These are phyloP conservation scores for Mythimna impura DNA, from an alignment of 2,888 invertebrate species.

Conservation along the genomic window DNA sequence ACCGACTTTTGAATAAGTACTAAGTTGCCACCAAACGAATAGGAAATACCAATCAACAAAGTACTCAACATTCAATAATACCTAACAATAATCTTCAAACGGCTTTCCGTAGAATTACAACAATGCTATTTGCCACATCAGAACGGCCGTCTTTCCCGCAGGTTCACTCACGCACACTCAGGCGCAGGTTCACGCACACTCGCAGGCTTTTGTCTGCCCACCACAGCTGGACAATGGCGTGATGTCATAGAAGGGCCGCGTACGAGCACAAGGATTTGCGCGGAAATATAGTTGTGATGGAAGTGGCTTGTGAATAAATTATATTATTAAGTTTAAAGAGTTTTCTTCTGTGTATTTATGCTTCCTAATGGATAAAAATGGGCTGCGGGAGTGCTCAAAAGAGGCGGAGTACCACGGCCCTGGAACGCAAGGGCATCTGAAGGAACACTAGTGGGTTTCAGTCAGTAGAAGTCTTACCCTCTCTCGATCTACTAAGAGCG, in stretches of 20 bases:
- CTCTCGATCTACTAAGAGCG: no score
- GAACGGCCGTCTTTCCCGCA: slow-evolving; percentile 52
- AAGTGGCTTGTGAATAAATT: slow-evolving; percentile 37
- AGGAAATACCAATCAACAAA: slow-evolving; percentile 38
- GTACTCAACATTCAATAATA: slow-evolving; percentile 55
- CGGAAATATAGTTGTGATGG: slow-evolving; percentile 33
- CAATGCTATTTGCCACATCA: slow-evolving; percentile 56
- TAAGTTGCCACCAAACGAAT: neutral
- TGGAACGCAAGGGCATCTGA: no score
- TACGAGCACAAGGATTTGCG: slow-evolving; percentile 48
- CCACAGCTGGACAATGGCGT: slow-evolving; percentile 84
- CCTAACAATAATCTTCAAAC: slow-evolving; percentile 48
- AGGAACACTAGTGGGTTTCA: no score
- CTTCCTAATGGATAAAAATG: no score
- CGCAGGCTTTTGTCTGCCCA: slow-evolving; percentile 86
- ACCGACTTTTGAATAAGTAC: neutral
- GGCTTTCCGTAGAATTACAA: slow-evolving; percentile 53
- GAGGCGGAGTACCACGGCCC: accelerated
- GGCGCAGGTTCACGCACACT: slow-evolving; percentile 68
- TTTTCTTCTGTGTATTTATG: neutral
- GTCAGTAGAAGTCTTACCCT: no score
- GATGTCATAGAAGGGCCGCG: slow-evolving; percentile 82
- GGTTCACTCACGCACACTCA: slow-evolving; percentile 36
- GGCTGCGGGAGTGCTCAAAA: no score
- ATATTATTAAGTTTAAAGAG: neutral